phyloP scores from a whole-genome alignment of 1,140 invertebrate species.

The Diplogasteroides magnus region DNA sequence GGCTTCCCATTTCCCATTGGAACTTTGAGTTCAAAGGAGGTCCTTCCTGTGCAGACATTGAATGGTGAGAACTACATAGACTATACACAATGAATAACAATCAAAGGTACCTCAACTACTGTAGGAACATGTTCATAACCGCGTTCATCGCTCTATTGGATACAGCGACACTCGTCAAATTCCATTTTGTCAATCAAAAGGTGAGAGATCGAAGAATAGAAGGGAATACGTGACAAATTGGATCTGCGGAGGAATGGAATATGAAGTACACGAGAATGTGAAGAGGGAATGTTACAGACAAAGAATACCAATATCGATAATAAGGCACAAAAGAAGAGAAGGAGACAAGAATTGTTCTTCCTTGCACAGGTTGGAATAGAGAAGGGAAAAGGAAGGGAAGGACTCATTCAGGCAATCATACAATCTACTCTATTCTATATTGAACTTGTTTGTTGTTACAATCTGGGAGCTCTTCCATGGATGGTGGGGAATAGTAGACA shows the following conservation, averaged over 20 bases:
- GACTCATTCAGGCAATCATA: not conserved
- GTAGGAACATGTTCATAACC: not conserved
- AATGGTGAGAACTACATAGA: not conserved
- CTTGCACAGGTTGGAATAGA: not conserved
- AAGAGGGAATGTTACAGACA: not conserved
- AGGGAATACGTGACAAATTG: too few species aligned
- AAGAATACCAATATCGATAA: too few species aligned
- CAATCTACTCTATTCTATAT: not conserved
- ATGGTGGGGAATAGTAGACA: too few species aligned
- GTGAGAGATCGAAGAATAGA: too few species aligned
- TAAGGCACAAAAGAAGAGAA: conserved; percentile 1
- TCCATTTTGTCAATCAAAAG: too few species aligned
- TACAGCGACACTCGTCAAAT: not conserved
- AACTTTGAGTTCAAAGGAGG: not conserved
- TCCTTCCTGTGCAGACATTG: not conserved
- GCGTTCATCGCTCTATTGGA: not conserved
- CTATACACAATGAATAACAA: not conserved
- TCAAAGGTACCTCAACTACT: not conserved
- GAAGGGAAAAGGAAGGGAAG: not conserved
- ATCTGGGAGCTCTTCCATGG: not conserved
- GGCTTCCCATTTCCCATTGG: not conserved
- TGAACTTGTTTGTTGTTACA: not conserved
- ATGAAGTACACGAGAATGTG: not conserved
- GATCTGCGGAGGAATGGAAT: too few species aligned
- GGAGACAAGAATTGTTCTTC: not conserved